Evolutionary conservation across 2,113 vertebrate genomes (phyloP).

Genomic region (Anseranas semipalmata): DNA sequence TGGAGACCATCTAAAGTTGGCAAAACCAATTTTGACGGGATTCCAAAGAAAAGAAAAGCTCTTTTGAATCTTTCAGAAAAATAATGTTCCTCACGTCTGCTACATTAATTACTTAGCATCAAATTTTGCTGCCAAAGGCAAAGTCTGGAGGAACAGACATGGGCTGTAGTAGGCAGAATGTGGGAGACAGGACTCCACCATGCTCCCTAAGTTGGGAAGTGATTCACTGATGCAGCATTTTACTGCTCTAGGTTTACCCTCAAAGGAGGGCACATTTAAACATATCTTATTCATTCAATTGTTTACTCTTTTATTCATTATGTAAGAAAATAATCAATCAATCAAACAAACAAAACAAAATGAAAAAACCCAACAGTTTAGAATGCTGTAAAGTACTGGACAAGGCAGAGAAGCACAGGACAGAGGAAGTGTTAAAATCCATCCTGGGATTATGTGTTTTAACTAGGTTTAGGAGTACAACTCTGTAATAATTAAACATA

Average conservation of each 20-base stretch:
- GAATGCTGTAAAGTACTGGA: background rate
- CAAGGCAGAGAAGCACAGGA: background rate
- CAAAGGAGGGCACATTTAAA: background rate
- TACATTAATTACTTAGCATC: background rate
- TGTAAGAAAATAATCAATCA: background rate
- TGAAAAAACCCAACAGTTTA: background rate
- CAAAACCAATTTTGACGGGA: background rate
- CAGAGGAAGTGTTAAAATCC: background rate
- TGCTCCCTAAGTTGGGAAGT: background rate
- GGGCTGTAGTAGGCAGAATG: background rate
- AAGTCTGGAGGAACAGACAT: background rate
- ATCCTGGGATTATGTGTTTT: background rate
- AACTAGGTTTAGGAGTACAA: background rate
- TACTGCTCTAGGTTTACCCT: background rate
- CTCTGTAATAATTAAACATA: background rate
- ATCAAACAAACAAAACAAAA: background rate
- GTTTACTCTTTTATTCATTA: background rate
- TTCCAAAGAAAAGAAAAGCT: constrained; percentile 23
- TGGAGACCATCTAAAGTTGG: background rate
- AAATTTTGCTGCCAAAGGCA: background rate
- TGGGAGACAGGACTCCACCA: background rate
- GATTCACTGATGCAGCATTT: background rate
- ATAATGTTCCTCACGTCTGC: background rate
- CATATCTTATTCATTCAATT: background rate
- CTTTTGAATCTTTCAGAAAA: background rate